Evolutionary conservation across 1,140 invertebrate species (phyloP).

Genomic region (Drepana arcuata): DNA sequence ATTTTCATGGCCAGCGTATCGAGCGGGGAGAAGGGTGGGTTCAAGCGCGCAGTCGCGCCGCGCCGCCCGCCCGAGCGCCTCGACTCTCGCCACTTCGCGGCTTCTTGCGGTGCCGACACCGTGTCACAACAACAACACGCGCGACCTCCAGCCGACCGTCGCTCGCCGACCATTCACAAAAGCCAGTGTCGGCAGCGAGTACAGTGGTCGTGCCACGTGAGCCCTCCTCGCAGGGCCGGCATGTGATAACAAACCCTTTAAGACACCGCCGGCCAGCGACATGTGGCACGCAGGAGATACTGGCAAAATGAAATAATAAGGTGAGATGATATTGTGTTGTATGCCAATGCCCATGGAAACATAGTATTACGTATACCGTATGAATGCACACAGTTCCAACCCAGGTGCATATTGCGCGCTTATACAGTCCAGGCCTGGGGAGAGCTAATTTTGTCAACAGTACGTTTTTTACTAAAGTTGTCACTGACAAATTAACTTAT

Average conservation of each 20-base stretch:
- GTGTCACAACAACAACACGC: slow-evolving; percentile 50
- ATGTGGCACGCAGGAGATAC: slow-evolving; percentile 28
- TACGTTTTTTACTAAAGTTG: no score
- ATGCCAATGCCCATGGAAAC: no score
- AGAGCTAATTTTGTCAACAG: no score
- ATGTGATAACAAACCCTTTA: slow-evolving; percentile 41
- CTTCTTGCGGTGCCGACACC: slow-evolving; percentile 22
- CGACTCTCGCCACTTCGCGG: slow-evolving; percentile 16
- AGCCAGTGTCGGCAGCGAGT: slow-evolving; percentile 26
- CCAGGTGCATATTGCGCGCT: no score
- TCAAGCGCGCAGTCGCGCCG: slow-evolving; percentile 41
- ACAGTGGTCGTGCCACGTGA: slow-evolving; percentile 43
- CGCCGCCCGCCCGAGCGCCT: slow-evolving; percentile 25
- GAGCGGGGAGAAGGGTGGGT: slow-evolving; percentile 29
- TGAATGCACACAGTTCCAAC: no score
- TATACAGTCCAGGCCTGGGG: no score
- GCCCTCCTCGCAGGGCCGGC: slow-evolving; percentile 15
- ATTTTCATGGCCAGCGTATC: slow-evolving; percentile 66
- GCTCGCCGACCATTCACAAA: slow-evolving; percentile 16
- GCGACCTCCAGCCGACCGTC: slow-evolving; percentile 19
- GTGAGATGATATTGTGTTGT: no score
- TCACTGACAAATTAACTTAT: no score
- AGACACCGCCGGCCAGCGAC: slow-evolving; percentile 22
- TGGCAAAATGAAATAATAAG: slow-evolving; percentile 64
- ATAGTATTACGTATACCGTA: no score